Conservation (phyloP, 1,140 invertebrate genomes). For the Lasioglossum albipes region DNA sequence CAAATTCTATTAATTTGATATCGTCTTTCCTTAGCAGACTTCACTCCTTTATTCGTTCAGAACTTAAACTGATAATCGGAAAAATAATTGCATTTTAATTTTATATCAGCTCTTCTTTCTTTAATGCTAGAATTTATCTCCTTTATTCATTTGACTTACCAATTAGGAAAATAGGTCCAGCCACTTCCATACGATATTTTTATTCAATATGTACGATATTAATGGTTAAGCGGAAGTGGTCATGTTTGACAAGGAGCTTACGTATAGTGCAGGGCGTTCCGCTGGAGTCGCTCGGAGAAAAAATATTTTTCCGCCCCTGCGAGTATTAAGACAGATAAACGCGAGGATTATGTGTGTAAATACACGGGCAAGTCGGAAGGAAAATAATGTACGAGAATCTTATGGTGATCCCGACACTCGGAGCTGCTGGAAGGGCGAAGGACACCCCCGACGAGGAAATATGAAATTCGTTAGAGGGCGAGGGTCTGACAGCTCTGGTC, state of each 20-base stretch:
- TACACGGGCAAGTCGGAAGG: constrained; percentile 36
- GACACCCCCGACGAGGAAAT: constrained; percentile 46
- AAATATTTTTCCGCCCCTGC: constrained; percentile 49
- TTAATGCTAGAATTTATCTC: not conserved
- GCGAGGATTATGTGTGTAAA: constrained; percentile 58
- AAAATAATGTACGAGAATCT: constrained; percentile 53
- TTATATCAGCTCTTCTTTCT: not conserved
- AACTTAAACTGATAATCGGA: too few relatives aligned
- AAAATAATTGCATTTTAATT: not conserved
- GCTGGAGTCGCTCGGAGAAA: not conserved
- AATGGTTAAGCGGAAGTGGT: not conserved
- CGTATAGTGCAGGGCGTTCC: not conserved
- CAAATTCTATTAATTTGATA: too few relatives aligned
- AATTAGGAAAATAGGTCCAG: too few relatives aligned
- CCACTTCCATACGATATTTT: too few relatives aligned
- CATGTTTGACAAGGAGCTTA: not conserved
- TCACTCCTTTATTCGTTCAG: too few relatives aligned
- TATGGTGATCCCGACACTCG: constrained; percentile 43
- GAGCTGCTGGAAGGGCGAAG: constrained; percentile 45
- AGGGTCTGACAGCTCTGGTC: constrained; percentile 65
- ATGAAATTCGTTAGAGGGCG: constrained; percentile 59
- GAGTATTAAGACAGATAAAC: constrained; percentile 54
- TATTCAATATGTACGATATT: too few relatives aligned
- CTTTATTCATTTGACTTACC: not conserved
- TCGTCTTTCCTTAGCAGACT: too few relatives aligned